Conservation (phyloP, 2,888 invertebrate species). For the Colletes collaris region DNA sequence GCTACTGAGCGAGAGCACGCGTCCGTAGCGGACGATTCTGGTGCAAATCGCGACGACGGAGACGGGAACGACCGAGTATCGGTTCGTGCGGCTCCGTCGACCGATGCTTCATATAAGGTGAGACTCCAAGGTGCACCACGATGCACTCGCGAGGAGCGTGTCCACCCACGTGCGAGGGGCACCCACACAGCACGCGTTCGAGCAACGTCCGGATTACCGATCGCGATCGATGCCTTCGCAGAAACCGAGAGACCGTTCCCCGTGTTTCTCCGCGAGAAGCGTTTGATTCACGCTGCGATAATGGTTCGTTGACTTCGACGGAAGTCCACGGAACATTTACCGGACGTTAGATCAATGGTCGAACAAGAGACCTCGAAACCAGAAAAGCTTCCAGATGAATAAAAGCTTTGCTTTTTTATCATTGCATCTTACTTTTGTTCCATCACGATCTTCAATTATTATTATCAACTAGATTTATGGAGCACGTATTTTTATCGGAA, state of each 20-base stretch:
- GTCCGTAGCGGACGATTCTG: conserved; percentile 38
- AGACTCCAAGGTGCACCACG: conserved; percentile 37
- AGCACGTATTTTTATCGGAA: too few relatives aligned
- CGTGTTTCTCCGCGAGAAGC: background rate
- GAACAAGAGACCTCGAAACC: too few relatives aligned
- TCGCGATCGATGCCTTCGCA: conserved; percentile 1
- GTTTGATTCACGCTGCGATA: conserved; percentile 6
- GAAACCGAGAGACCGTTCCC: conserved; percentile 2
- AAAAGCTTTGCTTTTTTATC: too few relatives aligned
- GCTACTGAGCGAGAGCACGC: conserved; percentile 47
- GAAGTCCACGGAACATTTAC: background rate
- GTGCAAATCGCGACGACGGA: conserved; percentile 14
- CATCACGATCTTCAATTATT: too few relatives aligned
- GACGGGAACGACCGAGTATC: conserved; percentile 45
- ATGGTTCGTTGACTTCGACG: conserved; percentile 5
- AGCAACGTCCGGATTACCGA: conserved; percentile 11
- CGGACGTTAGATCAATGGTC: too few relatives aligned
- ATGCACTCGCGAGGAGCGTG: conserved; percentile 28
- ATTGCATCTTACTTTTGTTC: too few relatives aligned
- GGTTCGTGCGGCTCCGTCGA: conserved; percentile 44
- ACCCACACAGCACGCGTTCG: conserved; percentile 28
- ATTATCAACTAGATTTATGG: too few relatives aligned
- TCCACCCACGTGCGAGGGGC: conserved; percentile 55
- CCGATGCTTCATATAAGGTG: conserved; percentile 60
- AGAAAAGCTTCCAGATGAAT: too few relatives aligned